Evolutionary conservation across 2,888 invertebrate genomes (phyloP).

Genomic region (Cantharis flavilabris): DNA sequence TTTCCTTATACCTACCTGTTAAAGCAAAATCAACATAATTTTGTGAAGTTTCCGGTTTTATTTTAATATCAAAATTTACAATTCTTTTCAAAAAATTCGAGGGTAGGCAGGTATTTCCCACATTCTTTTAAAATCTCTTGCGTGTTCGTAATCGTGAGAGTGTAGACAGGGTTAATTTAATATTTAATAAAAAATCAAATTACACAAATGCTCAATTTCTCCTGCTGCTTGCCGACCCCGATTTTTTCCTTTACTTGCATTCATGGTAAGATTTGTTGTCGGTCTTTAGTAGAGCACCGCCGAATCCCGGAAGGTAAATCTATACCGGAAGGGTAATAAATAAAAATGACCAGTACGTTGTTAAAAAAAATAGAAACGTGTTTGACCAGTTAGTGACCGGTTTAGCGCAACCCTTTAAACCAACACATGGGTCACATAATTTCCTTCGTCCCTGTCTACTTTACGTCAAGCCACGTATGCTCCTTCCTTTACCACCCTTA

Average conservation of each 20-base stretch:
- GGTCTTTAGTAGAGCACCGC: neutral
- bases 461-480: neutral
- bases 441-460: conserved; percentile 10
- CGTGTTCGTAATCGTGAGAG: neutral
- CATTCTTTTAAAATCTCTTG: neutral
- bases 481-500: conserved; percentile 5
- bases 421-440: neutral
- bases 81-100: neutral
- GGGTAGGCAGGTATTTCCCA: neutral
- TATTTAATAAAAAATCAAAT: neutral
- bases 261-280: neutral
- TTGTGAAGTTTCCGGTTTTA: neutral
- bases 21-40: neutral
- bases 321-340: conserved; percentile 44
- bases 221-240: neutral
- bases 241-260: neutral
- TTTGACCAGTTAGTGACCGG: conserved; percentile 54
- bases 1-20: neutral
- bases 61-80: neutral
- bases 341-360: conserved; percentile 46
- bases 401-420: conserved; percentile 14
- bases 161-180: neutral
- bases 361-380: conserved; percentile 49
- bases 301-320: conserved; percentile 26
- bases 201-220: neutral